Evolutionary conservation across 2,113 vertebrate genomes (phyloP).

Genomic region (Hiodon alosoides): DNA sequence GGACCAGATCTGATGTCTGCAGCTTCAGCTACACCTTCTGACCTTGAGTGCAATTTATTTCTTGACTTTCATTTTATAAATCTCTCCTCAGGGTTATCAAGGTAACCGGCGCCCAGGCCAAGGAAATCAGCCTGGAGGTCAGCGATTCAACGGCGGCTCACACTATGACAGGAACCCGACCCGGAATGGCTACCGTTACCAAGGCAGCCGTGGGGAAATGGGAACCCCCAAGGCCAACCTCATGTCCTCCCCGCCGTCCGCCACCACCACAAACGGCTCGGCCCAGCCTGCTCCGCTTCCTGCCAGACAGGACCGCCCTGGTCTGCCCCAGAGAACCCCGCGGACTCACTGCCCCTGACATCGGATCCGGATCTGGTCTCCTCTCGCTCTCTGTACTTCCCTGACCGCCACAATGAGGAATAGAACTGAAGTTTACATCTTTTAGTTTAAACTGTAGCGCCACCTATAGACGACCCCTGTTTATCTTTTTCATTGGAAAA

Average conservation of each 20-base stretch:
- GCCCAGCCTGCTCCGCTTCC: constrained; percentile 36
- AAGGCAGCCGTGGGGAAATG: constrained; percentile 27
- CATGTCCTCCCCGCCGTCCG: constrained; percentile 41
- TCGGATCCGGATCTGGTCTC: constrained; percentile 37
- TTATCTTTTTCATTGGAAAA: constrained; percentile 44
- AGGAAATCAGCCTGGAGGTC: constrained; percentile 64
- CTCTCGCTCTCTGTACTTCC: constrained; percentile 33
- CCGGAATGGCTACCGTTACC: constrained; percentile 52
- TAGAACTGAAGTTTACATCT: constrained; percentile 66
- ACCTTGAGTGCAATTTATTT: background rate
- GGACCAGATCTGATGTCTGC: background rate
- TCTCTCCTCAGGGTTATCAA: constrained; percentile 62
- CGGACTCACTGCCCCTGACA: constrained; percentile 64
- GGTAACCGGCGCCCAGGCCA: constrained; percentile 61
- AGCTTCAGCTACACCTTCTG: no score
- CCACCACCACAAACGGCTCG: constrained; percentile 43
- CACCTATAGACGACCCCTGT: constrained; percentile 38
- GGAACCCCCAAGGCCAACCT: constrained; percentile 23
- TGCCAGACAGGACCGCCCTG: constrained; percentile 51
- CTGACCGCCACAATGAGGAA: constrained; percentile 59
- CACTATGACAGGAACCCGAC: constrained; percentile 62
- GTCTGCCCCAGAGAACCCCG: constrained; percentile 78
- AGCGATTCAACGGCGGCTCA: constrained; percentile 56
- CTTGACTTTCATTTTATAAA: background rate
- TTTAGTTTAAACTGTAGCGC: constrained; percentile 54